These are phyloP conservation scores for Latrodectus hesperus DNA, from an alignment of 2,888 invertebrate genomes.

Conservation along the genomic window DNA sequence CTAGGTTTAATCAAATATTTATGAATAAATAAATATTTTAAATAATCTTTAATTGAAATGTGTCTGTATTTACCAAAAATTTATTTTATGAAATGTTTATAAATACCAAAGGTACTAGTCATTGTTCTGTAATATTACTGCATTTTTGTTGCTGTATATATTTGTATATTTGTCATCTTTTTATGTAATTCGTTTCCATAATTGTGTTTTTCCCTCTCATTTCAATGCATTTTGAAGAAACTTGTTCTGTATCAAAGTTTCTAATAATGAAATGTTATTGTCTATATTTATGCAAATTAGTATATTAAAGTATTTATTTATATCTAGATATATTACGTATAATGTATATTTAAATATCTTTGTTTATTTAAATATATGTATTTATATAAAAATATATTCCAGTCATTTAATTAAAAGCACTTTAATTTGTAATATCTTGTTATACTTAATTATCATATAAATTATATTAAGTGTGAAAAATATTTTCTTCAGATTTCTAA, in stretches of 20 bases:
- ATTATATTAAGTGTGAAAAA: no score
- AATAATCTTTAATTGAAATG: not conserved
- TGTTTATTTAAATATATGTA: no score
- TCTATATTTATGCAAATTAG: constrained; percentile 17
- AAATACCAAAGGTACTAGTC: constrained; percentile 68
- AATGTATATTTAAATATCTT: constrained; percentile 13
- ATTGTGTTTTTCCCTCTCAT: constrained; percentile 24
- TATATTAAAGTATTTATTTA: constrained; percentile 20
- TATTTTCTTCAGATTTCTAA: no score
- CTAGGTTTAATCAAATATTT: no score
- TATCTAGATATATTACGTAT: not conserved
- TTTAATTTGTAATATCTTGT: no score
- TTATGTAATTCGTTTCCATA: constrained; percentile 43
- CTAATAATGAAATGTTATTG: constrained; percentile 11
- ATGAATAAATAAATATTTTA: no score
- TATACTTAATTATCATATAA: no score
- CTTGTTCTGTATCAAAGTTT: constrained; percentile 6
- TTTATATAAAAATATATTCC: no score
- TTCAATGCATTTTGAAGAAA: constrained; percentile 11
- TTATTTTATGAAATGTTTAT: constrained; percentile 3
- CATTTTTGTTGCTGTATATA: constrained; percentile 60
- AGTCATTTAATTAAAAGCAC: no score
- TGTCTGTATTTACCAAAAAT: constrained; percentile 41
- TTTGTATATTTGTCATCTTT: constrained; percentile 56
- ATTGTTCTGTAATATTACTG: constrained; percentile 57